These are phyloP conservation scores for Drosophila bifasciata DNA, from an alignment of 1,140 invertebrate genomes.

Conservation along the genomic window DNA sequence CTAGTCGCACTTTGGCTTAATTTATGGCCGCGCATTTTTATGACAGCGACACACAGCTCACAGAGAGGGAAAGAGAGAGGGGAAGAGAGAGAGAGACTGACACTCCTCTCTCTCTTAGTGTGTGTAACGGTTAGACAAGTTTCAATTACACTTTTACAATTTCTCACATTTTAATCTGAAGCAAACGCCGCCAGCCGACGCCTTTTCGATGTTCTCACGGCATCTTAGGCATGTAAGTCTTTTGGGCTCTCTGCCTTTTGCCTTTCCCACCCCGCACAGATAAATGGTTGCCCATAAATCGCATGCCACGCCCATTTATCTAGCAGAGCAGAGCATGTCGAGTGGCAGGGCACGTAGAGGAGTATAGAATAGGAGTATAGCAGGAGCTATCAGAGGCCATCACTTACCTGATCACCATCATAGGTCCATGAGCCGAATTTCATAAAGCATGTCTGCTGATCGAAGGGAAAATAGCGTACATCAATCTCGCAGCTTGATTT, in stretches of 20 bases:
- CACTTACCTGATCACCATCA: slow-evolving; percentile 94
- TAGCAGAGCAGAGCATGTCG: slow-evolving; percentile 5
- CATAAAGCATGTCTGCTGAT: slow-evolving; percentile 98
- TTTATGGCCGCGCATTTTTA: slow-evolving; percentile 80
- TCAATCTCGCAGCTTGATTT: slow-evolving; percentile 99
- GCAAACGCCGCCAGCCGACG: slow-evolving; percentile 49
- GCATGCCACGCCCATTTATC: slow-evolving; percentile 60
- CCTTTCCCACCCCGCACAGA: no score
- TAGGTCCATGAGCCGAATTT: slow-evolving; percentile 99
- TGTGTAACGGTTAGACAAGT: slow-evolving; percentile 75
- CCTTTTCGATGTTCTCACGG: slow-evolving; percentile 72
- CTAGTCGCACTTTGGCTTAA: slow-evolving; percentile 72
- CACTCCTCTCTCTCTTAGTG: slow-evolving; percentile 9
- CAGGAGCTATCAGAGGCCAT: not conserved
- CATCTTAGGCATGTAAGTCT: slow-evolving; percentile 74
- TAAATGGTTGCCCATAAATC: slow-evolving; percentile 69
- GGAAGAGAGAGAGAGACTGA: not conserved
- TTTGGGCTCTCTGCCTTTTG: slow-evolving; percentile 20
- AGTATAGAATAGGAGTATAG: not conserved
- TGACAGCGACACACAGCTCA: slow-evolving; percentile 64
- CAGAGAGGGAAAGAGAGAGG: slow-evolving; percentile 7
- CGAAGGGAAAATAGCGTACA: slow-evolving; percentile 98
- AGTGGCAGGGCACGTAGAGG: not conserved
- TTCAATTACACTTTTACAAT: slow-evolving; percentile 83
- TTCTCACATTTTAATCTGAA: slow-evolving; percentile 80